Evolutionary conservation across 1,140 invertebrate species (phyloP), one percentile per base, ranked within the genome.

Genomic region (Asbolus verrucosus): DNA sequence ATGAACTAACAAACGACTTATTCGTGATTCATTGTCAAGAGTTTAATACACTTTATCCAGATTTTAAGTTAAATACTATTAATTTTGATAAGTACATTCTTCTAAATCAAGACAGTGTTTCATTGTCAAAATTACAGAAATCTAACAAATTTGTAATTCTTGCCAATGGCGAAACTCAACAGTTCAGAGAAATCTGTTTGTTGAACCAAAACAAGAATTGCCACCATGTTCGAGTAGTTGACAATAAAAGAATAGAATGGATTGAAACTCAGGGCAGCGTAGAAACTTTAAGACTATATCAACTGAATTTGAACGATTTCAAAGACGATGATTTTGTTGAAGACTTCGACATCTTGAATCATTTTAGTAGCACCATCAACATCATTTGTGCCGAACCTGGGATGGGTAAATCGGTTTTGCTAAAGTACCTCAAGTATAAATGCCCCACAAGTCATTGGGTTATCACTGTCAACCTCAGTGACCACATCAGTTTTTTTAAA

Each of bases 391-490:
- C 36, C 4, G 39, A 27, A 18, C 61, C 61, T 9, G 61, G 61
- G 6, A 41, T 65, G 61, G 61, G 61, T n/a, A 65, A 65, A 41
- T 41, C 61, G 2, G 15, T 65, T 24, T 13, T 65, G 36, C 8
- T 65, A 15, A 41, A 65, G 2, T 41, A 21, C 19, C n/a, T 65
- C 13, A 24, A 21, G 13, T 30, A 43, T 19, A 65, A 38, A 11
- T 65, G 61, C 41, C 19, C 11, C 24, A 6, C 9, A 21, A 16
- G 41, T 27, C 36, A 1, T 21, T 65, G 61, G 61, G 36, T 65
- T 1, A 39, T 38, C n/a, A 0, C 4, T 16, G 41, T 65, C 27
- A 41, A 41, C n/a, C 24, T 65, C 16, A 65, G 21, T 19, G 36
- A 62, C 2, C 60, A 62, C 27, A 1, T 27, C 8, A 24, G 13